Evolutionary conservation across 2,113 vertebrate species (phyloP), one percentile per base, ranked within the genome.

Genomic region (Zapus hudsonius): DNA sequence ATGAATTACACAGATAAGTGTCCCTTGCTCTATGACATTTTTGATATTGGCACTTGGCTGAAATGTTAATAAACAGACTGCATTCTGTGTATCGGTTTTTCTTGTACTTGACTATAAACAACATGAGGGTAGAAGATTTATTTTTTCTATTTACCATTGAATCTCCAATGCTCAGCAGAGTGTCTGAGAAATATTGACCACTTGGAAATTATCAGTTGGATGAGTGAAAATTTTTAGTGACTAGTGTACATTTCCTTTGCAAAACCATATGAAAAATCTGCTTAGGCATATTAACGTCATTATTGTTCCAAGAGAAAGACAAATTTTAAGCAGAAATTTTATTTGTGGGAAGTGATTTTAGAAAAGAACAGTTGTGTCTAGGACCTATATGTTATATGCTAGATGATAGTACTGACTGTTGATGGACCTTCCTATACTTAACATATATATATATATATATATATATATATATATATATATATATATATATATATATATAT

Each of bases 1-100:
- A 84, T 88, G 33, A 67, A 84, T 92, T 93, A 75, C 76, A 64
- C 17, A 89, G 55, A 66, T 91, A 81, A 89, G 74, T 75, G 20
- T 81, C 16, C 40, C 1, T 15, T 72, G 44, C 22, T 89, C n/a
- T 69, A 27, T 6, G 47, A 75, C n/a, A 91, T 40, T 92, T 89
- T 89, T 31, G 19, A 64, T 55, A 33, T 72, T 59, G 10, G 36
- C 1, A 84, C n/a, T 88, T 94, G 42, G 61, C 25, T 81, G 36
- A 85, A 61, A 38, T 73, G 6, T 73, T 87, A 91, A 87, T 92
- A 82, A 61, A 59, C 84, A 72, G 13, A 74, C 63, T 47, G 31
- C 84, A 81, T 92, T 95, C 78, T 73, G 6, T 75, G 1, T 47
- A 57, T 87, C 10, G 44, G 1, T 57, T 84, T 95, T 84, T 84